These are phyloP conservation scores for Spicauda simplicius DNA, from an alignment of 2,888 invertebrate species.

Conservation along the genomic window DNA sequence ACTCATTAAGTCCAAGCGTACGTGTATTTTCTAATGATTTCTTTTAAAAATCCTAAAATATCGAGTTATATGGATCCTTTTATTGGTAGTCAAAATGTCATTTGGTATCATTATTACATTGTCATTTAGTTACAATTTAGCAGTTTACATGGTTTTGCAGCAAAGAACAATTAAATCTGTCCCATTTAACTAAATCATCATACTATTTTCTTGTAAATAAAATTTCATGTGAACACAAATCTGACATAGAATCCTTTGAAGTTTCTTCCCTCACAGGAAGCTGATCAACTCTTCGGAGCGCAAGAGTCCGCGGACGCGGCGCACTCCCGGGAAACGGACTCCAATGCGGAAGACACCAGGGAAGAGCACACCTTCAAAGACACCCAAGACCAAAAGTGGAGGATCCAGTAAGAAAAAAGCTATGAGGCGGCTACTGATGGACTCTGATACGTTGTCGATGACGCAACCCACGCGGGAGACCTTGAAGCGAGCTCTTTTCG, in stretches of 20 bases:
- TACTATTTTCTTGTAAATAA: too few relatives aligned
- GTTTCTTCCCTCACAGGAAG: slow-evolving; percentile 82
- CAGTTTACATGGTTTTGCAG: too few relatives aligned
- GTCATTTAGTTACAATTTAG: too few relatives aligned
- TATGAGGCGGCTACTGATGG: slow-evolving; percentile 75
- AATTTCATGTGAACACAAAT: slow-evolving; percentile 37
- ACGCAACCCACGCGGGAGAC: slow-evolving; percentile 82
- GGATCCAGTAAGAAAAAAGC: slow-evolving; percentile 87
- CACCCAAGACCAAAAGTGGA: slow-evolving; percentile 83
- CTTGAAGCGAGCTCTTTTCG: slow-evolving; percentile 89
- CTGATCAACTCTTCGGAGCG: slow-evolving; percentile 70
- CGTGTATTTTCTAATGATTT: too few relatives aligned
- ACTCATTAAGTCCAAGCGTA: too few relatives aligned
- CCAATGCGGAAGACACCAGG: slow-evolving; percentile 72
- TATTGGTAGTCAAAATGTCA: too few relatives aligned
- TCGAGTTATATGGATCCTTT: too few relatives aligned
- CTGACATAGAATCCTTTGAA: slow-evolving; percentile 58
- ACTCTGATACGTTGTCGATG: slow-evolving; percentile 61
- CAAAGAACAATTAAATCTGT: too few relatives aligned
- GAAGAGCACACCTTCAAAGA: slow-evolving; percentile 84
- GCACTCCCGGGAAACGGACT: slow-evolving; percentile 78
- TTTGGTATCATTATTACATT: too few relatives aligned
- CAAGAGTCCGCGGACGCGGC: slow-evolving; percentile 78
- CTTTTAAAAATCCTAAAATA: too few relatives aligned
- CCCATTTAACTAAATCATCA: too few relatives aligned